phyloP scores from a whole-genome alignment of 2,797 vertebrate species.

The Oophaga sylvatica region DNA sequence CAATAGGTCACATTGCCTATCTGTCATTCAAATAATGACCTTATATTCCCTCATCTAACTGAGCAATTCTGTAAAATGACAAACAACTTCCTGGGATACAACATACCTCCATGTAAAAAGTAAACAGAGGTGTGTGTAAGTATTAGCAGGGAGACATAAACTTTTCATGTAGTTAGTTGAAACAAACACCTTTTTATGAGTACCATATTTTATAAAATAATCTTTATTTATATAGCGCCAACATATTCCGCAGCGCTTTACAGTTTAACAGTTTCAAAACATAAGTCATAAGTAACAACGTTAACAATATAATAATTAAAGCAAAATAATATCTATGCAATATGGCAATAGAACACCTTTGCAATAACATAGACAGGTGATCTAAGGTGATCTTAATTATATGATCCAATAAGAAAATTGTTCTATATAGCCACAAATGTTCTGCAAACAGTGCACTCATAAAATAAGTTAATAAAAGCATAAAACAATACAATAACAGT shows the following conservation, averaged over 20 bases:
- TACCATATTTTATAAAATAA: slow-evolving; percentile 3
- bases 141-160: slow-evolving; percentile 1
- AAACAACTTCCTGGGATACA: slow-evolving; percentile 8
- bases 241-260: too few relatives aligned
- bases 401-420: not conserved
- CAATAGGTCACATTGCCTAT: not conserved
- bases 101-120: slow-evolving; percentile 54
- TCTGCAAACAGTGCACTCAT: not conserved
- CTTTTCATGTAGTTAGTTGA: not conserved
- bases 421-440: not conserved
- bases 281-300: too few relatives aligned
- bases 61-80: not conserved
- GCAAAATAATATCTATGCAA: not conserved
- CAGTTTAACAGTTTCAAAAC: too few relatives aligned
- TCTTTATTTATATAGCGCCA: too few relatives aligned
- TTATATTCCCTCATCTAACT: slow-evolving; percentile 11
- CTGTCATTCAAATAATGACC: slow-evolving; percentile 11
- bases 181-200: slow-evolving; percentile 6
- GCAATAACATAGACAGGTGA: slow-evolving; percentile 10
- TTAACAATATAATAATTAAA: too few relatives aligned
- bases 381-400: not conserved
- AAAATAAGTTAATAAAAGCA: not conserved
- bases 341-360: not conserved
- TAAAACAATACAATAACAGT: not conserved
- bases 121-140: slow-evolving; percentile 37